Evolutionary conservation across 2,888 invertebrate species (phyloP), one percentile per base, ranked within the genome.

Genomic region (Drosophila siamana): DNA sequence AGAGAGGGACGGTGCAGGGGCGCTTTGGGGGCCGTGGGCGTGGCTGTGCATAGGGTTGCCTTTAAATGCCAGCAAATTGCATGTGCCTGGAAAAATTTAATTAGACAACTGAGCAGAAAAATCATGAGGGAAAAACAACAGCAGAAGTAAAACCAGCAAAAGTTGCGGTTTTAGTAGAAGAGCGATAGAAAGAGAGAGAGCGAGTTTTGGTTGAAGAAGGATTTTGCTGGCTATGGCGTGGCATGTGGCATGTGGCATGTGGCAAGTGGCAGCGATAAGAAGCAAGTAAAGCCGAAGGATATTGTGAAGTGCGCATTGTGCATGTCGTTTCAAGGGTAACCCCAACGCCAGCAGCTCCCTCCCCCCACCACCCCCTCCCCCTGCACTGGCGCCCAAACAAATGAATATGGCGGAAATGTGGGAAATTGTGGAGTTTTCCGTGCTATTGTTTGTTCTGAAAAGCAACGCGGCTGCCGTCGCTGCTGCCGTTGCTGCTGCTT

Each of bases 311-410:
- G 73, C 55, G 57, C 87, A 82, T 79, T 81, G 74, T 77, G 60
- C 72, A 76, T 68, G 69, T 61, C 76, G 72, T 85, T 84, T 84
- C 84, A 84, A 84, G 84, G 84, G 89, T 84, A 89, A 82, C 51
- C 55, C 41, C 7, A 41, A 54, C n/a, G 11, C n/a, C 33, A 11
- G 11, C n/a, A n/a, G n/a, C n/a, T n/a, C n/a, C n/a, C n/a, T n/a
- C n/a, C n/a, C n/a, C 11, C 36, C 36, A 2, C 4, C 5, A 36
- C n/a, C n/a, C 36, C 8, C 36, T 13, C 6, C 36, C 19, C 28
- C n/a, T 28, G n/a, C n/a, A n/a, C 26, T 26, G 7, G 1, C 1
- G 26, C 16, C n/a, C 28, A 16, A 40, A 28, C 5, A 13, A 28
- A 41, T 41, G 28, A 8, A 28, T 15, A 52, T 52, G 50, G 33